These are phyloP conservation scores for Acanthoscelides obtectus DNA, from an alignment of 2,888 invertebrate genomes.

Conservation along the genomic window DNA sequence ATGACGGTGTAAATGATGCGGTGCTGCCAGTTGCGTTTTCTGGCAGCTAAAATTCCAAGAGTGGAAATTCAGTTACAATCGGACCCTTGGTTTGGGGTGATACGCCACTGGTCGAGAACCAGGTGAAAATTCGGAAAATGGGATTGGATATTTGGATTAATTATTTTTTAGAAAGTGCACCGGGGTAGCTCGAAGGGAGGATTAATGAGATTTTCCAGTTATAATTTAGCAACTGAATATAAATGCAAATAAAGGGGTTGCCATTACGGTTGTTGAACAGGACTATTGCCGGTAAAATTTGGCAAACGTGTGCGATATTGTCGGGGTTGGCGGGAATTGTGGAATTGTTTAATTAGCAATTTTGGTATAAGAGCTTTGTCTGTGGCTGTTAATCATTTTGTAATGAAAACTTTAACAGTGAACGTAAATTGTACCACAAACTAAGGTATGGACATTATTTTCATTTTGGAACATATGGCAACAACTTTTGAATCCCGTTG, in stretches of 20 bases:
- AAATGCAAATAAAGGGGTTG: neutral
- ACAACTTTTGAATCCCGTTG: too few species aligned
- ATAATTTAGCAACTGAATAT: neutral
- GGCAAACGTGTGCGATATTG: neutral
- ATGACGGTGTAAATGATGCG: too few species aligned
- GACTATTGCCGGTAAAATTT: neutral
- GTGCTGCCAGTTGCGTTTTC: too few species aligned
- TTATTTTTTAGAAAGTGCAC: constrained; percentile 6
- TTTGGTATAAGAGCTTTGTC: neutral
- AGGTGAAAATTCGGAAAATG: constrained; percentile 7
- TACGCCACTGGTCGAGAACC: neutral
- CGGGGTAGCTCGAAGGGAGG: neutral
- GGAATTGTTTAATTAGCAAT: neutral
- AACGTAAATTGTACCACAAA: too few species aligned
- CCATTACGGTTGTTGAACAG: neutral
- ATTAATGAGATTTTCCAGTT: neutral
- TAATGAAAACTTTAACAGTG: too few species aligned
- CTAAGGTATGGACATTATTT: too few species aligned
- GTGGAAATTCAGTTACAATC: too few species aligned
- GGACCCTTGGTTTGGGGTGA: too few species aligned
- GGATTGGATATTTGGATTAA: constrained; percentile 10
- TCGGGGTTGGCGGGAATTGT: neutral
- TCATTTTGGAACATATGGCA: too few species aligned
- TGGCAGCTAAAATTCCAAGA: too few species aligned
- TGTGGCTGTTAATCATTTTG: neutral